Conservation (phyloP, 2,888 invertebrate genomes). For the Archips crataeganus region DNA sequence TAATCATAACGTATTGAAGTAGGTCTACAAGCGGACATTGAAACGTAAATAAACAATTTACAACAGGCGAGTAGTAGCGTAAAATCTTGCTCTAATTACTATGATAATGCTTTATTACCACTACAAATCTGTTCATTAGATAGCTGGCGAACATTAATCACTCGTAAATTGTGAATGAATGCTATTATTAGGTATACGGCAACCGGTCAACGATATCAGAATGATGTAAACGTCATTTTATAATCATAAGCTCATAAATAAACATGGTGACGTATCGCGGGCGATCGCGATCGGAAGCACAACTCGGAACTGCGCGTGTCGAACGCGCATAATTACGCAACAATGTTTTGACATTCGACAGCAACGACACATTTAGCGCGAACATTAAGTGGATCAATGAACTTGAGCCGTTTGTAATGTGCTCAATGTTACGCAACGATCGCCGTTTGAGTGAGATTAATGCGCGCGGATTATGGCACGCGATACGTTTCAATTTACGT, state of each 20-base stretch:
- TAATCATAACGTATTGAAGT: constrained; percentile 34
- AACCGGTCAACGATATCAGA: constrained; percentile 81
- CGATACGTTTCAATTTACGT: constrained; percentile 85
- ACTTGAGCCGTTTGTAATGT: constrained; percentile 81
- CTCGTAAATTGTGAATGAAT: constrained; percentile 77
- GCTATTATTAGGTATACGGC: constrained; percentile 73
- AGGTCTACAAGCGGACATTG: constrained; percentile 44
- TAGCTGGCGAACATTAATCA: constrained; percentile 77
- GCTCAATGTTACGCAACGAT: constrained; percentile 79
- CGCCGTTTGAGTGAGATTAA: constrained; percentile 85
- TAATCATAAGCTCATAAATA: constrained; percentile 85
- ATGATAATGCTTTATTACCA: constrained; percentile 77
- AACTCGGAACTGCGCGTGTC: constrained; percentile 66
- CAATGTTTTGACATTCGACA: constrained; percentile 83
- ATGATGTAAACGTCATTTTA: constrained; percentile 83
- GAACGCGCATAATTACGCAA: constrained; percentile 78
- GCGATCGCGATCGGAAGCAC: constrained; percentile 57
- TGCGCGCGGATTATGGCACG: constrained; percentile 85
- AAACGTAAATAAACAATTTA: constrained; percentile 58
- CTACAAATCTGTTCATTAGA: constrained; percentile 82
- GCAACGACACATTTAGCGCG: constrained; percentile 83
- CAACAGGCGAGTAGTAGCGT: constrained; percentile 75
- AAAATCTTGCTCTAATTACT: constrained; percentile 84
- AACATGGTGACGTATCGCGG: constrained; percentile 76
- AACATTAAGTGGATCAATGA: constrained; percentile 85